A percentile compares a stretch with the other conserved stretches of the same genome.
Evolutionary conservation across 2,797 vertebrate species (phyloP).

Genomic region (Xiphorhynchus erythropygius): DNA sequence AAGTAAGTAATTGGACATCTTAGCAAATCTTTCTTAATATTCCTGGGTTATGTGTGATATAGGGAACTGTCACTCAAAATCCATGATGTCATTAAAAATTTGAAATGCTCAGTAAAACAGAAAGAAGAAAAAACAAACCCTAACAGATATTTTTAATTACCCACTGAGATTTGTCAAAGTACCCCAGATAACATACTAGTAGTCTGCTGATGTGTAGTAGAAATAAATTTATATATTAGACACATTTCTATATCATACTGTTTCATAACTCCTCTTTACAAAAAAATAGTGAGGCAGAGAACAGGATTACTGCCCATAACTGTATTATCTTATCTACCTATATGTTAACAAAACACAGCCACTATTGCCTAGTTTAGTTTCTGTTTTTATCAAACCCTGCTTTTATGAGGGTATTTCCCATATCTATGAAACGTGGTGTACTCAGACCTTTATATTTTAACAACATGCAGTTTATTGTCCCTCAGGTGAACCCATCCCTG

Average conservation of each 20-base stretch:
- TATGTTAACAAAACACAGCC: not conserved
- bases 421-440: not conserved
- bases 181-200: not conserved
- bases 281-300: not conserved
- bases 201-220: not conserved
- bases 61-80: not conserved
- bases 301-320: not conserved
- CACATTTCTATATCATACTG: not conserved
- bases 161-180: not conserved
- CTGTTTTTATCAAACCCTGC: not conserved
- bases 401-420: not conserved
- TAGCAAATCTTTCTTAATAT: not conserved
- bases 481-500: not conserved
- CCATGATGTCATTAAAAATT: not conserved
- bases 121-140: not conserved
- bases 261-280: not conserved
- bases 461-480: not conserved
- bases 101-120: not conserved
- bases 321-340: not conserved
- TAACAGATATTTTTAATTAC: not conserved
- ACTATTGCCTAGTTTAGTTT: not conserved
- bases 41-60: not conserved
- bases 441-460: not conserved
- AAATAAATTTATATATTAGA: not conserved
- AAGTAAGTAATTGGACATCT: not conserved